These are phyloP conservation scores for Neoitamus cyanurus DNA, from an alignment of 2,888 invertebrate species.

Conservation along the genomic window DNA sequence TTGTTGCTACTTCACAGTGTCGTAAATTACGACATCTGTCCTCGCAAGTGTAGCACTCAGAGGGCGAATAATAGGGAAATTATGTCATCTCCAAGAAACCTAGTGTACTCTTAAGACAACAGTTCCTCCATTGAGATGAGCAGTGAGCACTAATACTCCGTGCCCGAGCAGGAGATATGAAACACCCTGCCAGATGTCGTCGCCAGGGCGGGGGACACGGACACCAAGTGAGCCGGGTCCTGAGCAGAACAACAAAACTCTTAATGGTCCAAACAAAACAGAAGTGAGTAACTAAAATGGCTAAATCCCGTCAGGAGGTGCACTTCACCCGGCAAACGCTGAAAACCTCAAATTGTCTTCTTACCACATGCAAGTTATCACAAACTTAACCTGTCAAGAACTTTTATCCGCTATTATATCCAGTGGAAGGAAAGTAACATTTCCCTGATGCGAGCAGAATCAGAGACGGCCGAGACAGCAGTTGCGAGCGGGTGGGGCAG, in stretches of 20 bases:
- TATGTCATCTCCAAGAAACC: background rate
- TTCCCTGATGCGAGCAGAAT: background rate
- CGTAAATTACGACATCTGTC: background rate
- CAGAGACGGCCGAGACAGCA: background rate
- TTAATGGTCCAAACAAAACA: conserved; percentile 13
- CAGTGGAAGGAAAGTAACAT: conserved; percentile 28
- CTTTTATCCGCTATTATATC: conserved; percentile 44
- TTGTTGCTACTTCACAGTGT: background rate
- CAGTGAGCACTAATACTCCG: background rate
- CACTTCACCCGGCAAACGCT: background rate
- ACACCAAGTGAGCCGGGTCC: background rate
- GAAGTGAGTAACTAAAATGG: background rate
- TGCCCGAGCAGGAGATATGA: background rate
- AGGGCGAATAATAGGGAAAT: background rate
- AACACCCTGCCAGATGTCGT: background rate
- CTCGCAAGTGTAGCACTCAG: background rate
- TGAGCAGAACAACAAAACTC: background rate
- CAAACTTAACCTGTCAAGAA: conserved; percentile 47
- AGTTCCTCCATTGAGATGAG: background rate
- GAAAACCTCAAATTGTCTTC: background rate
- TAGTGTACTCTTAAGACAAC: background rate
- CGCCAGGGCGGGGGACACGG: background rate
- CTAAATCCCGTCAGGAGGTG: background rate
- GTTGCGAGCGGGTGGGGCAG: background rate
- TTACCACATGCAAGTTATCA: conserved; percentile 35